Conservation (phyloP, 1,140 invertebrate genomes). For the Oryctes rhinoceros region DNA sequence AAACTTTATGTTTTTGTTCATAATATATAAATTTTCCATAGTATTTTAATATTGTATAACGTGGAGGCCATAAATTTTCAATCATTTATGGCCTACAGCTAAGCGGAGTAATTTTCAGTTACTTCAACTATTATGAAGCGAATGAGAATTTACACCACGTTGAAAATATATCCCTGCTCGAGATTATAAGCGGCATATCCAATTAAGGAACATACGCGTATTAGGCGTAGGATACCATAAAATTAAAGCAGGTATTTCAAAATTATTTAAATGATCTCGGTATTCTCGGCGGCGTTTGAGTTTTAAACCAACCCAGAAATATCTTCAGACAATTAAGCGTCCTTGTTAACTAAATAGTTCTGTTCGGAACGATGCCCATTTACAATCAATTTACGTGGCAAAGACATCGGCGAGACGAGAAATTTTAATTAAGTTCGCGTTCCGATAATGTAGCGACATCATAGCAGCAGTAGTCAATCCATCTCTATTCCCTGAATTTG, state of each 20-base stretch:
- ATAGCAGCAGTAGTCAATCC: not conserved
- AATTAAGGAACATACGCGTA: constrained; percentile 14
- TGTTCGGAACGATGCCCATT: constrained; percentile 12
- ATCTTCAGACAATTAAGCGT: constrained; percentile 26
- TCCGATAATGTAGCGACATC: constrained; percentile 27
- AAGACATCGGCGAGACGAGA: constrained; percentile 27
- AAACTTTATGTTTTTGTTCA: no score
- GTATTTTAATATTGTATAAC: no score
- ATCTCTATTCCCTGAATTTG: constrained; percentile 30
- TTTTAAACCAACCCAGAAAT: constrained; percentile 36
- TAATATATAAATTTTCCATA: no score
- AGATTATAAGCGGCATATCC: not conserved
- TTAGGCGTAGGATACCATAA: not conserved
- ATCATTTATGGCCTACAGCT: no score
- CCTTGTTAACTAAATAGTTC: constrained; percentile 36
- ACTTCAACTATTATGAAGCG: not conserved
- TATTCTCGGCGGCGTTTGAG: constrained; percentile 1
- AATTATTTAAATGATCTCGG: constrained; percentile 28
- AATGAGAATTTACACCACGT: not conserved
- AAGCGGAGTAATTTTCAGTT: no score
- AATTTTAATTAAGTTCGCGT: constrained; percentile 28
- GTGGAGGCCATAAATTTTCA: no score
- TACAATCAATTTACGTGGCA: constrained; percentile 29
- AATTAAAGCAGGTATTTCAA: constrained; percentile 17
- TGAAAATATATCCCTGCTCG: not conserved